Evolutionary conservation across 1,140 invertebrate species (phyloP), one percentile per base, ranked within the genome.

Genomic region (Oryctes rhinoceros): DNA sequence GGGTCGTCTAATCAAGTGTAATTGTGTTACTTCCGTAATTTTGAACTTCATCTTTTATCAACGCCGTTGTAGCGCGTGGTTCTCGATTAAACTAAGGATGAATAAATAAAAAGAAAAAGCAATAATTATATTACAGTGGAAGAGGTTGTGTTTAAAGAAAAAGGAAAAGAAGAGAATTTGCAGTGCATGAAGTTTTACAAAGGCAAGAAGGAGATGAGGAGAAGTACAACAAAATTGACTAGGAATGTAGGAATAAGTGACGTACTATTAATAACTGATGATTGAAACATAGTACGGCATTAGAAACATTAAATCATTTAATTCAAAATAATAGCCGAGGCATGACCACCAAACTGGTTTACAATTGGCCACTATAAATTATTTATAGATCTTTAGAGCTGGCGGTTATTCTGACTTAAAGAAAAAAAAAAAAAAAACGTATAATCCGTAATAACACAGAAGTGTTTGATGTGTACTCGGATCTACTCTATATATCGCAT

Each of bases 231-330:
- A 30, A 71, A 71, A 71, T 7, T 35, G 65, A 71, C 65, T 71
- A 71, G 65, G 65, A 35, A 71, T 71, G 15, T 71, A 37, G 30
- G 65, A 71, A 35, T 35, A 71, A 35, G 9, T 71, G 65, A 71
- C 65, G 24, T 24, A 11, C 65, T 35, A 71, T 71, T 71, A 71
- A 71, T 71, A 71, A 71, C 65, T 71, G 65, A 30, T 24, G 20
- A 71, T 71, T 20, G 65, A 71, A 71, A 71, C 65, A 35, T 71
- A 71, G 30, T 30, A 24, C 1, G 11, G 15, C 65, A 71, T 71
- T 71, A 71, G 65, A 71, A 71, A 71, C 65, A 71, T 71, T 71
- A 71, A 71, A 71, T 71, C 24, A 71, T 71, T 71, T 71, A 71
- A 71, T 35, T 24, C 24, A 35, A 35, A 71, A 71, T 71, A 71